Conservation (phyloP, 2,888 invertebrate genomes). For the Phengaris arion region DNA sequence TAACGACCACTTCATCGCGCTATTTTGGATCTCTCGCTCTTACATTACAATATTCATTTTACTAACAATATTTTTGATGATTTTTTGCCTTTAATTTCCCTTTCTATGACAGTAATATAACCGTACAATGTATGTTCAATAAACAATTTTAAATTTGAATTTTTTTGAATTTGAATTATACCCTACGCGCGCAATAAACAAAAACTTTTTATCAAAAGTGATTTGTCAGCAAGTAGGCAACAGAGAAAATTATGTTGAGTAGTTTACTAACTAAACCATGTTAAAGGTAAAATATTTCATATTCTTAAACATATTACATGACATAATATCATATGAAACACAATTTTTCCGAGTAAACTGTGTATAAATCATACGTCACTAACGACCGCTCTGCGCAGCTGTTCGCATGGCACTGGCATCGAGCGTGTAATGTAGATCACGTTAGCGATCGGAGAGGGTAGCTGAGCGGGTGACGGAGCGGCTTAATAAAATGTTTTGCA, state of each 20-base stretch:
- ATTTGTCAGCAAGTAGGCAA: not conserved
- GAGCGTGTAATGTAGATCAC: slow-evolving; percentile 2
- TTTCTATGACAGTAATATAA: no score
- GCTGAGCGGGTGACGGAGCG: slow-evolving; percentile 38
- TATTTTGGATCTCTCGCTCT: not conserved
- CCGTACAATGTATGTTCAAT: no score
- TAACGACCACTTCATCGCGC: not conserved
- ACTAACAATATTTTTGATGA: not conserved
- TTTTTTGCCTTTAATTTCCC: no score
- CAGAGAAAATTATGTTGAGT: not conserved
- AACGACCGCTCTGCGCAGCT: slow-evolving; percentile 20
- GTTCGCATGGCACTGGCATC: slow-evolving; percentile 10
- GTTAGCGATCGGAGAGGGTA: slow-evolving; percentile 41
- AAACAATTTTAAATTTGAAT: no score
- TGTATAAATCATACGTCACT: slow-evolving; percentile 12
- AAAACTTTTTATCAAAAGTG: no score
- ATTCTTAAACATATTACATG: not conserved
- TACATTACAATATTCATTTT: slow-evolving; percentile 6
- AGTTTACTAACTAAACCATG: not conserved
- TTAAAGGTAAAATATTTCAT: not conserved
- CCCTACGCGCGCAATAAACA: no score
- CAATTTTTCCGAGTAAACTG: slow-evolving; percentile 9
- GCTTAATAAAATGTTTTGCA: no score
- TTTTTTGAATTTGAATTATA: no score
- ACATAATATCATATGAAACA: slow-evolving; percentile 5